Evolutionary conservation across 2,113 vertebrate genomes (phyloP).

Genomic region (Leptodactylus fuscus): DNA sequence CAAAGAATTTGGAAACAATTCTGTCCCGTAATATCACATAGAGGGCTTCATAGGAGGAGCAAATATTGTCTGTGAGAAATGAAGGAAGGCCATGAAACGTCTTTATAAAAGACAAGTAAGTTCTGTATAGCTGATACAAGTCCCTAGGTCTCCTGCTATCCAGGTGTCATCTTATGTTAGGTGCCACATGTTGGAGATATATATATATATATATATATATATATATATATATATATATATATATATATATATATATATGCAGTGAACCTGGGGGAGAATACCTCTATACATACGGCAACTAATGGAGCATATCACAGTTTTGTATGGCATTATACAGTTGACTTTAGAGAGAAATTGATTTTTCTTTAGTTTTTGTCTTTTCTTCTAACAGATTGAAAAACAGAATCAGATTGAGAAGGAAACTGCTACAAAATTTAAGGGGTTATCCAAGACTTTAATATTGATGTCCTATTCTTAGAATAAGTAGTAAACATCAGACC

Average conservation of each 20-base stretch:
- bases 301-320: not conserved
- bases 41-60: not conserved
- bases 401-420: too few relatives aligned
- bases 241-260: too few relatives aligned
- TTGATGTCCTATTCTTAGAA: too few relatives aligned
- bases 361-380: too few relatives aligned
- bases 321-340: too few relatives aligned
- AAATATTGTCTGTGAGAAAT: slow-evolving; percentile 14
- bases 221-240: too few relatives aligned
- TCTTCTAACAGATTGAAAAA: too few relatives aligned
- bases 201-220: too few relatives aligned
- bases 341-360: too few relatives aligned
- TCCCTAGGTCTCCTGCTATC: not conserved
- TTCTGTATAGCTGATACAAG: not conserved
- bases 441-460: too few relatives aligned
- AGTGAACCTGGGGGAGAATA: not conserved
- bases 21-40: not conserved
- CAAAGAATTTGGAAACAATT: not conserved
- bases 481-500: too few relatives aligned
- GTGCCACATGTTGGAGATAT: not conserved
- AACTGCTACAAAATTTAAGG: too few relatives aligned
- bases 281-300: not conserved
- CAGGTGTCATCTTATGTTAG: not conserved
- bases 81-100: not conserved
- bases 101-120: slow-evolving; percentile 31